Conservation (phyloP, 2,797 vertebrate genomes). For the Sebastolobus altivelis region DNA sequence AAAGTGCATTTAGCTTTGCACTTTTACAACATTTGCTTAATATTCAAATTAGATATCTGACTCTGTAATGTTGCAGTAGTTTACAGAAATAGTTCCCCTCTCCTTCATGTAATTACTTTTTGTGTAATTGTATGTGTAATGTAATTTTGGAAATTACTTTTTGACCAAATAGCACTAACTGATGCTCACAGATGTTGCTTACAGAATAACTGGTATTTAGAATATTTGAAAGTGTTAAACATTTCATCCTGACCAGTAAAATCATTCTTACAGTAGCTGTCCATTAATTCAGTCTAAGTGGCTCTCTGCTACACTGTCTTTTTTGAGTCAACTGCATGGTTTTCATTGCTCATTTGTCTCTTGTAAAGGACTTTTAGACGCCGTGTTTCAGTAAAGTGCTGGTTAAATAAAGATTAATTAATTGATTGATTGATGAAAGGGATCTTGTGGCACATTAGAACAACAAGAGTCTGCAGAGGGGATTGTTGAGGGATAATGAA, state of each 20-base stretch:
- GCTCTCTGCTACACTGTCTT: slow-evolving; percentile 1
- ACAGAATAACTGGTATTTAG: neutral
- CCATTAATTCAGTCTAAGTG: slow-evolving; percentile 14
- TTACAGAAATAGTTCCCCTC: neutral
- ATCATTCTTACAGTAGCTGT: neutral
- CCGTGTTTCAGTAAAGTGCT: slow-evolving; percentile 37
- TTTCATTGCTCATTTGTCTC: slow-evolving; percentile 48
- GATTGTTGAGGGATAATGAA: slow-evolving; percentile 65
- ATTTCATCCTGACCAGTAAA: neutral
- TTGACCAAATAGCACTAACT: neutral
- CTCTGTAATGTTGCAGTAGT: neutral
- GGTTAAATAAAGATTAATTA: slow-evolving; percentile 73
- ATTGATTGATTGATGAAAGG: slow-evolving; percentile 79
- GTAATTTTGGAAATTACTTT: neutral
- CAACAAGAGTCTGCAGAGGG: slow-evolving; percentile 62
- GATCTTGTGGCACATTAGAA: slow-evolving; percentile 65
- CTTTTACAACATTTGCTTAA: neutral
- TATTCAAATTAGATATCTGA: neutral
- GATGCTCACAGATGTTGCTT: neutral
- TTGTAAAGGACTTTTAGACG: slow-evolving; percentile 26
- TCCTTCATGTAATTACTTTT: neutral
- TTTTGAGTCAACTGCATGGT: neutral
- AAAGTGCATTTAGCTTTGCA: neutral
- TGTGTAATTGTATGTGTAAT: neutral
- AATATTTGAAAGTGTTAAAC: neutral